Evolutionary conservation across 2,113 vertebrate species (phyloP).

Genomic region (Phylloscopus trochilus): DNA sequence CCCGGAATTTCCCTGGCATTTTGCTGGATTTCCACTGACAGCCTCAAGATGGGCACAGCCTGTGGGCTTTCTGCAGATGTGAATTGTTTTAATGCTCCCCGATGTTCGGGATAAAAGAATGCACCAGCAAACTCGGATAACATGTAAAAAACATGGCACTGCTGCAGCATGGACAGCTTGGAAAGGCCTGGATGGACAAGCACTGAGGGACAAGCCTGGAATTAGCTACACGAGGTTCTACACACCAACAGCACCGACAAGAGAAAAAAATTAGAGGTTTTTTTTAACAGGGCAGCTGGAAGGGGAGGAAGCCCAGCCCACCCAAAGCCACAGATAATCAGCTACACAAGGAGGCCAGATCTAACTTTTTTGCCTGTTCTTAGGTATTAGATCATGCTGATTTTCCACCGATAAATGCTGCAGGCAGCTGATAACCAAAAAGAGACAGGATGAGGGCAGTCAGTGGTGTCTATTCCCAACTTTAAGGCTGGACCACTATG

Average conservation of each 20-base stretch:
- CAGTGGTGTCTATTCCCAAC: not conserved
- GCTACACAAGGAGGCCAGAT: not conserved
- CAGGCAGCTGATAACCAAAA: not conserved
- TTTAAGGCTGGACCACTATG: not conserved
- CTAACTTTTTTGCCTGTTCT: not conserved
- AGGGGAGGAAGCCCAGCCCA: not conserved
- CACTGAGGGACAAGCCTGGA: not conserved
- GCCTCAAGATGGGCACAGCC: not conserved
- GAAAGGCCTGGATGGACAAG: not conserved
- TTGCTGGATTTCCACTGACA: not conserved
- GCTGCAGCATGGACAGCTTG: not conserved
- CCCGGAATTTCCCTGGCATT: not conserved
- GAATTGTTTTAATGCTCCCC: not conserved
- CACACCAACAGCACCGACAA: not conserved
- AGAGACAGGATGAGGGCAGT: not conserved
- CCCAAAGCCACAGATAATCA: not conserved
- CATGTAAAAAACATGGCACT: not conserved
- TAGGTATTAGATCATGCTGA: not conserved
- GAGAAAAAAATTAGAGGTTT: not conserved
- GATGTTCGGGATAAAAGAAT: not conserved
- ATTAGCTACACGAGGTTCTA: not conserved
- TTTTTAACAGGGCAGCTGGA: not conserved
- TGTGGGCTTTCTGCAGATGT: slow-evolving; percentile 7
- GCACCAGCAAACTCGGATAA: not conserved
- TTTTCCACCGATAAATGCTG: not conserved